Base-by-base conservation (phyloP, 2,888 invertebrate genomes). In the Cremastinae sp. region DNA sequence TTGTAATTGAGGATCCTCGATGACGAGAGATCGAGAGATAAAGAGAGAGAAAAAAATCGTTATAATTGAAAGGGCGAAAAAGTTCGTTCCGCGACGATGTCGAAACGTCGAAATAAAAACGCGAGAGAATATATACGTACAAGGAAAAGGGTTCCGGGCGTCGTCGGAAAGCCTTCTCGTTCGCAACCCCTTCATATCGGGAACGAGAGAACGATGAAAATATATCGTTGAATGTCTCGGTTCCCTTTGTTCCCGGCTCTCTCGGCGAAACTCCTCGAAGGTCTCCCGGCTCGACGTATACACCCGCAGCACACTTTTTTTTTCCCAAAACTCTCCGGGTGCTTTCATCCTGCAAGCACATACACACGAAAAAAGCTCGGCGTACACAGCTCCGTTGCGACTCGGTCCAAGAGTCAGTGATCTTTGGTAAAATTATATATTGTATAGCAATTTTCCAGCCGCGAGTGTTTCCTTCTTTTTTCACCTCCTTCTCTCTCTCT, bases 141-240 rank as follows among this genome's bases (percentile, higher is more conserved):
- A 54, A 59, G 34, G 41, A 65, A 65, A 53, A 61, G 20, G 4
- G 34, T 18, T 62, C 51, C 22, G 43, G 12, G 16, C 8, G 38
- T 34, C 61, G 69, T 61, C 59, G 59, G 59, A 70, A 70, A 70
- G 53, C 59, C 61, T 62, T 10, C 73, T 65, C 65, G 59, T 73
- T 69, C 53, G n/a, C n/a, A 69, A 73, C 47, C 73, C 73, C 73
- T 76, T 76, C 73, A 76, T 76, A 73, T 47, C 34, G 64, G 45
- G 58, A 69, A 49, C 64, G 65, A 76, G 73, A 73, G 73, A 54
- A 76, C 76, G 73, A 28, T n/a, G 28, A 28, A 5, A 28, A 73
- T 73, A 76, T 76, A 73, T 76, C 73, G 76, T 76, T 76, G 69
- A 76, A 76, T 76, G 73, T 76, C 76, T 76, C 76, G 73, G 73